Conservation (phyloP, 2,113 vertebrate species). For the Butastur rufipennis region DNA sequence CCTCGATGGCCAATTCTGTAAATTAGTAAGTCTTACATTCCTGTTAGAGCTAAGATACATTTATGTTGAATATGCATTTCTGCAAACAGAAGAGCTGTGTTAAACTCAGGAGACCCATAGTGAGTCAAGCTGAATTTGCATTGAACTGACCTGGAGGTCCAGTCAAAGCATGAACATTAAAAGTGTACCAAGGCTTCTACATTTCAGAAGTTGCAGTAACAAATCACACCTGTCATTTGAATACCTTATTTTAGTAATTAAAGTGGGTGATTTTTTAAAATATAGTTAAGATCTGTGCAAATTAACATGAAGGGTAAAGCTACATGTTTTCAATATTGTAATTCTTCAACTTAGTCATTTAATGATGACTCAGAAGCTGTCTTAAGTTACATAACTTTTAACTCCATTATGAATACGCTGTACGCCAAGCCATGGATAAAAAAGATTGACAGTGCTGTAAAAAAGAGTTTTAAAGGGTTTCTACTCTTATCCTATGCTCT, state of each 20-base stretch:
- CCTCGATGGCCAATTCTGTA: constrained; percentile 36
- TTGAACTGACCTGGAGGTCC: constrained; percentile 51
- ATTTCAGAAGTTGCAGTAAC: constrained; percentile 42
- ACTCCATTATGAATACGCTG: background rate
- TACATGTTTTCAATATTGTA: background rate
- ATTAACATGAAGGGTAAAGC: background rate
- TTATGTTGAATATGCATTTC: constrained; percentile 61
- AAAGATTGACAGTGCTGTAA: background rate
- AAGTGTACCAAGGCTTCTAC: background rate
- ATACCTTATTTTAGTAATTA: constrained; percentile 62
- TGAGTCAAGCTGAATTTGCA: constrained; percentile 47
- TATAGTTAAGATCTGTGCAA: background rate
- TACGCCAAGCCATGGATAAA: background rate
- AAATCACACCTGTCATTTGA: constrained; percentile 38
- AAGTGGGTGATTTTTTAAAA: constrained; percentile 9
- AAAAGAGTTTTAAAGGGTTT: background rate
- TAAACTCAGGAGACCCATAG: constrained; percentile 39
- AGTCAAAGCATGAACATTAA: constrained; percentile 10
- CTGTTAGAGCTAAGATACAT: constrained; percentile 45
- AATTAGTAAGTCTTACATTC: constrained; percentile 59
- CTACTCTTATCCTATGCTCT: background rate
- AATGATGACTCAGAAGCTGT: background rate
- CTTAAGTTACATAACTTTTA: constrained; percentile 27
- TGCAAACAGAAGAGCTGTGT: constrained; percentile 35
- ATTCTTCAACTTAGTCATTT: background rate